Evolutionary conservation across 1,140 invertebrate species (phyloP).

Genomic region (Polyergus mexicanus): DNA sequence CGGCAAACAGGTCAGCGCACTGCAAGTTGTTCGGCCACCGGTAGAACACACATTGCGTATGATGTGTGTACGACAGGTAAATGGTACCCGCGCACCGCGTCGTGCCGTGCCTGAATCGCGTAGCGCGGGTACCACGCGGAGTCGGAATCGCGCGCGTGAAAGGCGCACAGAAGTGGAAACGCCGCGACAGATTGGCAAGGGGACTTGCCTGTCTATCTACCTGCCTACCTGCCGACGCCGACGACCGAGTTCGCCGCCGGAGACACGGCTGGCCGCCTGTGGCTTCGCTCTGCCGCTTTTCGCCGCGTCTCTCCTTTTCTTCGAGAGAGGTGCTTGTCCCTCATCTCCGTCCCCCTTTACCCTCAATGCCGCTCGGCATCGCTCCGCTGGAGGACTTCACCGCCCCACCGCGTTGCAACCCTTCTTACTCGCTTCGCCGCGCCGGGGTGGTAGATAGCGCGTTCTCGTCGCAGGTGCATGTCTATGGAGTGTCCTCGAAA

Average conservation of each 20-base stretch:
- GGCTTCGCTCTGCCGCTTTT: constrained; percentile 82
- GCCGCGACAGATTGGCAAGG: constrained; percentile 64
- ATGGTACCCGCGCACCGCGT: constrained; percentile 60
- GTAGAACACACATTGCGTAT: constrained; percentile 71
- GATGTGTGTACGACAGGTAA: constrained; percentile 73
- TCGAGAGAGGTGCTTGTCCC: constrained; percentile 47
- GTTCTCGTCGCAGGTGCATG: constrained; percentile 61
- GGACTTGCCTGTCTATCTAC: constrained; percentile 25
- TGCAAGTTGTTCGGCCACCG: constrained; percentile 55
- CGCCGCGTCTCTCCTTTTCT: constrained; percentile 71
- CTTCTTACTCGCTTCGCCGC: constrained; percentile 55
- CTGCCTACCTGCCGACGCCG: constrained; percentile 18
- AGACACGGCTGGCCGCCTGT: constrained; percentile 82
- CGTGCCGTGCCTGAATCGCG: not conserved
- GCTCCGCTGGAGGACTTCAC: constrained; percentile 34
- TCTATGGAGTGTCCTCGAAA: constrained; percentile 66
- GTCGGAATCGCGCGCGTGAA: constrained; percentile 73
- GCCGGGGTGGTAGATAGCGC: constrained; percentile 29
- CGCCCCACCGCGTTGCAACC: constrained; percentile 66
- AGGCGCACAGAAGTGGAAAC: constrained; percentile 79
- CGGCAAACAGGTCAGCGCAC: constrained; percentile 72
- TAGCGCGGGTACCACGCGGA: constrained; percentile 27
- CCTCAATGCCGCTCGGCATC: constrained; percentile 30
- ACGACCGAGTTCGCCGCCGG: constrained; percentile 77
- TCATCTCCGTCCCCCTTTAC: constrained; percentile 13